Conservation (phyloP, 2,113 vertebrate genomes). For the Salvelinus namaycush region DNA sequence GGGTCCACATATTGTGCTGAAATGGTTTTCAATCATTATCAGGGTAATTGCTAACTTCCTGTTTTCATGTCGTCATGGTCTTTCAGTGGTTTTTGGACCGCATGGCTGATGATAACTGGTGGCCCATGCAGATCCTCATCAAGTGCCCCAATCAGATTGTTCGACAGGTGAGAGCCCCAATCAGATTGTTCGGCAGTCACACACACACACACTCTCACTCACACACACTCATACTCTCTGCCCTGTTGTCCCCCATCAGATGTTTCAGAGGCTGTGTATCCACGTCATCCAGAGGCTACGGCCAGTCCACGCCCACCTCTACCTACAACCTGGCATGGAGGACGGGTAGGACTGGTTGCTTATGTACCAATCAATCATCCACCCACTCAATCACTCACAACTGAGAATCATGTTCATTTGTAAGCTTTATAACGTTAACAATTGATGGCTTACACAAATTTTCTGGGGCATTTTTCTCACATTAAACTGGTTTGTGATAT, state of each 20-base stretch:
- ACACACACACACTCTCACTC: neutral
- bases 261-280: constrained; percentile 98
- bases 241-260: constrained; percentile 69
- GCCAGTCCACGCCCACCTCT: constrained; percentile 96
- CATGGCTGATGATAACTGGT: constrained; percentile 99
- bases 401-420: too few species aligned
- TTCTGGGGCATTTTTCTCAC: too few species aligned
- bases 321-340: constrained; percentile 97
- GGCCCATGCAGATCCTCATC: constrained; percentile 99
- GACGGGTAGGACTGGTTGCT: constrained; percentile 80
- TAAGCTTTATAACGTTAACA: too few species aligned
- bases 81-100: constrained; percentile 97
- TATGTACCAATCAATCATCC: too few species aligned
- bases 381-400: too few species aligned
- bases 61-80: constrained; percentile 35
- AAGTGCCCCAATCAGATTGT: constrained; percentile 99
- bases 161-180: constrained; percentile 80
- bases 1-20: too few species aligned
- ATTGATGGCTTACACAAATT: too few species aligned
- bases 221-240: neutral
- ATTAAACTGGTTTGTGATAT: too few species aligned
- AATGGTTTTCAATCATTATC: neutral
- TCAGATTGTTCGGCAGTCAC: neutral
- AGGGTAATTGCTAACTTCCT: neutral
- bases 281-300: constrained; percentile 96